These are phyloP conservation scores for Cromileptes altivelis DNA, from an alignment of 2,113 vertebrate genomes.

Conservation along the genomic window DNA sequence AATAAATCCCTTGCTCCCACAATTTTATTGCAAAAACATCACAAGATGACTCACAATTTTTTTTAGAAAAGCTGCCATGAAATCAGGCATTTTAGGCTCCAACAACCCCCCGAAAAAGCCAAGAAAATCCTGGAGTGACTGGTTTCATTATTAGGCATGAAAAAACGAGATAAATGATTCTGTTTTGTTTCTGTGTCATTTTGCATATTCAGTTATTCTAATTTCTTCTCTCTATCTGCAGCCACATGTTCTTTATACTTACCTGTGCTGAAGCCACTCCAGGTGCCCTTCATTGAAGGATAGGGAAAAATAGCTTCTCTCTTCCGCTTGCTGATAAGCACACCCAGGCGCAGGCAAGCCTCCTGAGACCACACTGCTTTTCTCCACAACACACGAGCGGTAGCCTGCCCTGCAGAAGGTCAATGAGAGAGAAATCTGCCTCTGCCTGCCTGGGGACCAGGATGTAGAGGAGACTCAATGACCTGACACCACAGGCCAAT, in stretches of 20 bases:
- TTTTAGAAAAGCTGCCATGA: too few species aligned
- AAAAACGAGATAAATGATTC: slow-evolving; percentile 36
- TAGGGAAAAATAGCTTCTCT: slow-evolving; percentile 66
- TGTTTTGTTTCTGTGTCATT: not conserved
- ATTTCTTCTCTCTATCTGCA: slow-evolving; percentile 20
- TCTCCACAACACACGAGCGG: slow-evolving; percentile 58
- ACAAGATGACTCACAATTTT: too few species aligned
- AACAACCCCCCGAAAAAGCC: too few species aligned
- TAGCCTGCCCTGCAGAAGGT: slow-evolving; percentile 71
- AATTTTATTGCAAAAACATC: too few species aligned
- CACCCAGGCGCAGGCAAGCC: slow-evolving; percentile 58
- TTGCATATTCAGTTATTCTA: slow-evolving; percentile 35
- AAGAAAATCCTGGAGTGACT: too few species aligned
- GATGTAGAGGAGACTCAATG: slow-evolving; percentile 50
- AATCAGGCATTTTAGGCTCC: too few species aligned
- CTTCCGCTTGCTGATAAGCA: slow-evolving; percentile 74
- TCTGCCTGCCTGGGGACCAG: slow-evolving; percentile 56
- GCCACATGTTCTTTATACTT: slow-evolving; percentile 18
- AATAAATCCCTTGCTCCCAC: too few species aligned
- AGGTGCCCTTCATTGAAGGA: slow-evolving; percentile 80
- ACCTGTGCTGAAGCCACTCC: slow-evolving; percentile 54
- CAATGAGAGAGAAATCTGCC: slow-evolving; percentile 66
- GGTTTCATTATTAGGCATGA: slow-evolving; percentile 40
- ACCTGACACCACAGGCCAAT: slow-evolving; percentile 60
- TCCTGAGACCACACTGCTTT: slow-evolving; percentile 75